Percentiles rank a stretch among this genome's conserved stretches.
Evolutionary conservation across 2,797 vertebrate species (phyloP).

Genomic region (Peromyscus aztecus): DNA sequence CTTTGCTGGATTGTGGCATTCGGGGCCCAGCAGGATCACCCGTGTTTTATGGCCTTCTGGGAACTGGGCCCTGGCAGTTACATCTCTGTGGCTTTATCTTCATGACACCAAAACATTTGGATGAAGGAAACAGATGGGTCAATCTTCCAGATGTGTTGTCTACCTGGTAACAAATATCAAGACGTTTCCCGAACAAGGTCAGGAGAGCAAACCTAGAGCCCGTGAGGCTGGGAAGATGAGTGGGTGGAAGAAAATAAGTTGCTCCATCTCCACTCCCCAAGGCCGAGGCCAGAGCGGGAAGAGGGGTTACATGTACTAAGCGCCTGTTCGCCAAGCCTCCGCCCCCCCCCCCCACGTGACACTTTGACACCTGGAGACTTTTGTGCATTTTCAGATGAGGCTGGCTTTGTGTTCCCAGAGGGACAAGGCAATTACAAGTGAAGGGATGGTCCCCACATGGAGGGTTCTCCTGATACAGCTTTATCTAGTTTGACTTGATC

Average conservation of each 20-base stretch:
- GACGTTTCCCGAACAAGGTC: slow-evolving; percentile 58
- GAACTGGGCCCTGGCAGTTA: slow-evolving; percentile 70
- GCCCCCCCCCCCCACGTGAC: background rate
- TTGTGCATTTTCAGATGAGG: background rate
- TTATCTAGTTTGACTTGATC: background rate
- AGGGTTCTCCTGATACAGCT: background rate
- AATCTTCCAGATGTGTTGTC: slow-evolving; percentile 67
- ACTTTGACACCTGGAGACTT: background rate
- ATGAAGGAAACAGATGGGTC: slow-evolving; percentile 41
- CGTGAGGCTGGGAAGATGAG: background rate
- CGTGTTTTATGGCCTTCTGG: slow-evolving; percentile 78
- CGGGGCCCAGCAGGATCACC: background rate
- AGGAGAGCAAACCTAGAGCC: background rate
- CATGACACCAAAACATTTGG: slow-evolving; percentile 76
- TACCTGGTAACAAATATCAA: slow-evolving; percentile 72
- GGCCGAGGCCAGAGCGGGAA: background rate
- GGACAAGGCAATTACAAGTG: background rate
- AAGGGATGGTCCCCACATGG: background rate
- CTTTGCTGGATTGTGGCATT: slow-evolving; percentile 64
- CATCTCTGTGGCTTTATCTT: slow-evolving; percentile 76
- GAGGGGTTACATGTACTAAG: background rate
- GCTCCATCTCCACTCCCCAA: background rate
- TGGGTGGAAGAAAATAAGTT: background rate
- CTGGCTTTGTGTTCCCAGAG: background rate
- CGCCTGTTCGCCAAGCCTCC: background rate